phyloP scores from a whole-genome alignment of 1,140 invertebrate genomes.

The Procambarus clarkii region DNA sequence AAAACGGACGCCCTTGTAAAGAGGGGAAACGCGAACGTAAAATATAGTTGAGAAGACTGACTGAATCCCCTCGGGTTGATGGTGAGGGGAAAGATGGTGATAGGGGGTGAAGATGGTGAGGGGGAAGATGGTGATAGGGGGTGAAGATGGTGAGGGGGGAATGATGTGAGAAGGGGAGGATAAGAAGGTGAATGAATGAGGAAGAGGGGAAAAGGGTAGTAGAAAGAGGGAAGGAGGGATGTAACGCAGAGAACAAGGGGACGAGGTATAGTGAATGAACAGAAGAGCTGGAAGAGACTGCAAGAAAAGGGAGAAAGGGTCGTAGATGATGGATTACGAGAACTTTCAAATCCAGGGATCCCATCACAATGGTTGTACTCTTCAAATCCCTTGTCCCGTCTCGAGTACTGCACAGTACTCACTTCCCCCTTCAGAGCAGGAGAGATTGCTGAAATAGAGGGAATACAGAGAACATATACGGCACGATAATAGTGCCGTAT shows the following conservation, averaged over 20 bases:
- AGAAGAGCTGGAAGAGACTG: background rate
- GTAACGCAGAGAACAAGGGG: background rate
- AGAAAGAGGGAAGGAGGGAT: background rate
- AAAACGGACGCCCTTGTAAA: background rate
- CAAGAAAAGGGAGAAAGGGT: background rate
- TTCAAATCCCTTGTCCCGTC: too few relatives aligned
- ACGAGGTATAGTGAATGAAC: background rate
- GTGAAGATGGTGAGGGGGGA: background rate
- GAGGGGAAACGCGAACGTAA: conserved; percentile 15
- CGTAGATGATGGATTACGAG: background rate
- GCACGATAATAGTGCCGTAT: too few relatives aligned
- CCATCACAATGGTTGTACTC: too few relatives aligned
- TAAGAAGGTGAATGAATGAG: too few relatives aligned
- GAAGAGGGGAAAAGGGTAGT: background rate
- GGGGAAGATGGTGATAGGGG: background rate
- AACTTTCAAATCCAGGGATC: too few relatives aligned
- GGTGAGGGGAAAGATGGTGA: background rate
- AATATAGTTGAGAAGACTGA: background rate
- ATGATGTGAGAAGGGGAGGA: background rate
- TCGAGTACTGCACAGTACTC: too few relatives aligned
- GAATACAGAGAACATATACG: too few relatives aligned
- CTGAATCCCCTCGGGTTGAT: too few relatives aligned
- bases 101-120: background rate
- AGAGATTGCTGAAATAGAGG: too few relatives aligned
- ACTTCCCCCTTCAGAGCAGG: too few relatives aligned